A percentile compares a stretch with the other conserved stretches of the same genome.
These are phyloP conservation scores for Ptilonorhynchus violaceus DNA, from an alignment of 2,113 vertebrate genomes.

Conservation along the genomic window DNA sequence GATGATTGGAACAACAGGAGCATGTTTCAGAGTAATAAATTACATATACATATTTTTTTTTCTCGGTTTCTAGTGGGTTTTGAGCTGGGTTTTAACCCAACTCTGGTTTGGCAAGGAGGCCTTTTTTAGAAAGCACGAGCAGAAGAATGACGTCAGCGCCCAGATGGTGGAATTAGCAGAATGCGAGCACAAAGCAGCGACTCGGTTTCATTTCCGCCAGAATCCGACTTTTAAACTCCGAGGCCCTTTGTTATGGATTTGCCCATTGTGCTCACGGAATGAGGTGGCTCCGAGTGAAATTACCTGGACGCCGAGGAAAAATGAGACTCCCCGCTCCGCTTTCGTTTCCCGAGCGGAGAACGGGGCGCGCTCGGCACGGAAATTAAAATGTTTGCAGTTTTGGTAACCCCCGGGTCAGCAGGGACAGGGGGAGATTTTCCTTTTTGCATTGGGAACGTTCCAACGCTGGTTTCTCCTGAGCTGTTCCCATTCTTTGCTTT, in stretches of 20 bases:
- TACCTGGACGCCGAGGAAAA: neutral
- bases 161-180: neutral
- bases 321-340: neutral
- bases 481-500: neutral
- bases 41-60: neutral
- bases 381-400: neutral
- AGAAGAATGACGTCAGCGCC: neutral
- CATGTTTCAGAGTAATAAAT: neutral
- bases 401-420: neutral
- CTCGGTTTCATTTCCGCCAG: neutral
- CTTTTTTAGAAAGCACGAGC: slow-evolving; percentile 1
- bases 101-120: neutral
- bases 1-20: neutral
- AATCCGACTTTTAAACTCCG: neutral
- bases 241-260: neutral
- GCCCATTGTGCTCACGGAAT: neutral
- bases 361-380: fast-evolving
- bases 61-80: neutral
- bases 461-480: neutral
- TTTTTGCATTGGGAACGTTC: neutral
- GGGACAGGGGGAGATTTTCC: neutral
- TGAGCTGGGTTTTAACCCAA: neutral
- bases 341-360: fast-evolving
- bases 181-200: neutral
- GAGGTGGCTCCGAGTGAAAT: neutral